Percentiles rank a stretch among this genome's conserved stretches.
These are phyloP conservation scores for Mesorhabditis belari DNA, from an alignment of 2,888 invertebrate species.

Conservation along the genomic window DNA sequence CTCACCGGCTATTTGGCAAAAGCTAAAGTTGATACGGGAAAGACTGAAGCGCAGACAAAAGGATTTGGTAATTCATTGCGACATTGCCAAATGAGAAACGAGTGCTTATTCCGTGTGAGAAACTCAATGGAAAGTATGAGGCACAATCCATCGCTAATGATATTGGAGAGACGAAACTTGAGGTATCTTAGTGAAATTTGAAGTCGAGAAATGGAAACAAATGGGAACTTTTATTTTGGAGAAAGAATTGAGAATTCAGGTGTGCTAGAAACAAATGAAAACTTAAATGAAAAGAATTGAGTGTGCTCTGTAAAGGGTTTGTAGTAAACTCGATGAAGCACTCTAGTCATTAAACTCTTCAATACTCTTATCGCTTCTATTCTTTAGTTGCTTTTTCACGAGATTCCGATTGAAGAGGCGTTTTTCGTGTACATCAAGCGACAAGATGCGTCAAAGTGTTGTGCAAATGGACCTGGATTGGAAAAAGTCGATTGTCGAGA, in stretches of 20 bases:
- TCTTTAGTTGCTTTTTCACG: conserved; percentile 17
- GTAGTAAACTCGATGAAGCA: too few species aligned
- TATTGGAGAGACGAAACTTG: background rate
- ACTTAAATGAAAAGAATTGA: too few species aligned
- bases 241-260: too few species aligned
- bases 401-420: conserved; percentile 12
- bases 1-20: background rate
- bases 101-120: background rate
- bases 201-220: background rate
- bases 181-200: background rate
- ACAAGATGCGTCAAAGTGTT: conserved; percentile 18
- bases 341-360: too few species aligned
- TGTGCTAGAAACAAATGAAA: too few species aligned
- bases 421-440: conserved; percentile 14
- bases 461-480: conserved; percentile 16
- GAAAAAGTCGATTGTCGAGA: conserved; percentile 17
- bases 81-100: background rate
- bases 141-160: background rate
- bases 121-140: background rate
- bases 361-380: background rate
- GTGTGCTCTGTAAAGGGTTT: too few species aligned
- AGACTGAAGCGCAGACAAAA: background rate
- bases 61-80: background rate
- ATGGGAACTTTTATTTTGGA: too few species aligned
- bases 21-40: background rate